These are phyloP conservation scores for Nasonovia ribisnigri DNA, from an alignment of 2,888 invertebrate genomes.

Conservation along the genomic window DNA sequence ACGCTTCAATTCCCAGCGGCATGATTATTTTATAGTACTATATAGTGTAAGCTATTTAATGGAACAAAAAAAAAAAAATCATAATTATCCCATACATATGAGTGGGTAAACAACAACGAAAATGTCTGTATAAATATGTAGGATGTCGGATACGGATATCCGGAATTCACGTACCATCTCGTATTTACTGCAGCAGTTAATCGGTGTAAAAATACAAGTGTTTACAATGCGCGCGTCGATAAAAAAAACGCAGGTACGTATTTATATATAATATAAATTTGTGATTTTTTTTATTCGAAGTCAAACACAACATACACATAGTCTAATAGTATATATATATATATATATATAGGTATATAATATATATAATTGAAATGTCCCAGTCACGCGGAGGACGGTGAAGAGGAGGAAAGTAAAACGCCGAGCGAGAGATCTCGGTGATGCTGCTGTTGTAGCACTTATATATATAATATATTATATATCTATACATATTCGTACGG, in stretches of 20 bases:
- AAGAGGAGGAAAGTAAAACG: not conserved
- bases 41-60: not conserved
- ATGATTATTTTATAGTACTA: not conserved
- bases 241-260: not conserved
- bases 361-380: constrained; percentile 47
- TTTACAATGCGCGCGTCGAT: not conserved
- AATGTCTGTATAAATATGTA: not conserved
- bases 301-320: not conserved
- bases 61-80: not conserved
- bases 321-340: not conserved
- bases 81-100: not conserved
- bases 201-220: not conserved
- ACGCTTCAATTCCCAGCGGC: not conserved
- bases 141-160: not conserved
- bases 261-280: not conserved
- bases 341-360: not conserved
- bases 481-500: not conserved
- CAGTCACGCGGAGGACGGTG: not conserved
- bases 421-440: not conserved
- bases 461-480: not conserved
- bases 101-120: not conserved
- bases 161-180: not conserved
- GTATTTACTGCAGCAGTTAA: not conserved
- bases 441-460: not conserved
- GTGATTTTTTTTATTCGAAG: constrained; percentile 6